A percentile compares a stretch with the other conserved stretches of the same genome.
These are phyloP conservation scores for Heliconius sara DNA, from an alignment of 2,888 invertebrate genomes.

Conservation along the genomic window DNA sequence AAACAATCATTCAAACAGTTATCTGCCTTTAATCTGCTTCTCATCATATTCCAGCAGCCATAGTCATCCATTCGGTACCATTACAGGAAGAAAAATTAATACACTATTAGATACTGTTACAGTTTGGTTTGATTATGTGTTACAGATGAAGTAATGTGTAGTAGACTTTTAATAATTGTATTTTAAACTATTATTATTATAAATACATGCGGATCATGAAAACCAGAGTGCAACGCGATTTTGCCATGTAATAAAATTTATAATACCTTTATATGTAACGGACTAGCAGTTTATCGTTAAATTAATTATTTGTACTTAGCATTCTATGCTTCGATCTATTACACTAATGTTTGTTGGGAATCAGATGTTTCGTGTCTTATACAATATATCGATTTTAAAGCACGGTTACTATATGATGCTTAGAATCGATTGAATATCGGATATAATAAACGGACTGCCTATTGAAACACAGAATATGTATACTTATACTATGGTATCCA, in stretches of 20 bases:
- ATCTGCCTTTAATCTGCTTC: slow-evolving; percentile 83
- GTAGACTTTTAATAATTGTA: slow-evolving; percentile 73
- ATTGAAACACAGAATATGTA: slow-evolving; percentile 50
- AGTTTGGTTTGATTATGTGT: slow-evolving; percentile 84
- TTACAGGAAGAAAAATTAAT: slow-evolving; percentile 83
- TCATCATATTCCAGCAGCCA: slow-evolving; percentile 82
- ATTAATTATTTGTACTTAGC: slow-evolving; percentile 81
- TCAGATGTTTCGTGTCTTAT: slow-evolving; percentile 68
- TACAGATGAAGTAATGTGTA: slow-evolving; percentile 82
- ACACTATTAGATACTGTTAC: slow-evolving; percentile 82
- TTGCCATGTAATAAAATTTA: slow-evolving; percentile 66
- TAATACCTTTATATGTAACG: slow-evolving; percentile 68
- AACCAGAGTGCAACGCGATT: slow-evolving; percentile 81
- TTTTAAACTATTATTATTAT: slow-evolving; percentile 77
- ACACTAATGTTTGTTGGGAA: slow-evolving; percentile 79
- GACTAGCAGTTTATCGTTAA: slow-evolving; percentile 81
- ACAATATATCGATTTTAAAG: slow-evolving; percentile 49
- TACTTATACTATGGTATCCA: slow-evolving; percentile 49
- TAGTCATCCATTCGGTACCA: slow-evolving; percentile 82
- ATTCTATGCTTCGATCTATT: slow-evolving; percentile 79
- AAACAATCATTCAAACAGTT: slow-evolving; percentile 82
- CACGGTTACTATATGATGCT: slow-evolving; percentile 48
- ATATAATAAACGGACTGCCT: slow-evolving; percentile 48
- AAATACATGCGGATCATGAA: slow-evolving; percentile 81
- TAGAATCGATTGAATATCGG: slow-evolving; percentile 47